phyloP scores from a whole-genome alignment of 2,113 vertebrate species.

The Caloenas nicobarica region DNA sequence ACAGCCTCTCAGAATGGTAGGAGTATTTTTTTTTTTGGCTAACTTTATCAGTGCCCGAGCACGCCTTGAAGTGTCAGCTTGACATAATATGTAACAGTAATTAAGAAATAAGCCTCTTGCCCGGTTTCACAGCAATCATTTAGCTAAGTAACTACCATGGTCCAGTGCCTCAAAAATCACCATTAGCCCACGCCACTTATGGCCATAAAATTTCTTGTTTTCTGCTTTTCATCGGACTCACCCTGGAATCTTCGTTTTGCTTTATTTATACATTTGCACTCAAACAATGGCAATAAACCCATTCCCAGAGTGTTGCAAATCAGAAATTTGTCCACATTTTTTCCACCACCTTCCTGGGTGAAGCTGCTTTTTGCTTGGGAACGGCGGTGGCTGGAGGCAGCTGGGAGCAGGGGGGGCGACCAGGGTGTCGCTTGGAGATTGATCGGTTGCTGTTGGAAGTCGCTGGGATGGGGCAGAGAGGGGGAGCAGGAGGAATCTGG shows the following conservation, averaged over 20 bases:
- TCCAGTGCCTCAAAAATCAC: slow-evolving; percentile 96
- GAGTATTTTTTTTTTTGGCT: slow-evolving; percentile 47
- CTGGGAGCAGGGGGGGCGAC: slow-evolving; percentile 37
- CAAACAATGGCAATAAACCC: slow-evolving; percentile 91
- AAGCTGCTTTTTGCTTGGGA: slow-evolving; percentile 72
- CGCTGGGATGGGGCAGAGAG: slow-evolving; percentile 32
- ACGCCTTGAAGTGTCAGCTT: slow-evolving; percentile 68
- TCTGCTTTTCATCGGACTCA: slow-evolving; percentile 93
- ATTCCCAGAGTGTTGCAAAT: slow-evolving; percentile 96
- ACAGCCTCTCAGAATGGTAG: background rate
- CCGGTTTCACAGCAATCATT: slow-evolving; percentile 88
- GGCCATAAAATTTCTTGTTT: slow-evolving; percentile 98
- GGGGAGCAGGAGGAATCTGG: slow-evolving; percentile 30
- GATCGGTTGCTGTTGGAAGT: slow-evolving; percentile 58
- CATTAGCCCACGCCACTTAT: slow-evolving; percentile 97
- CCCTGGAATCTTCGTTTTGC: slow-evolving; percentile 90
- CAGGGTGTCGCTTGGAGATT: slow-evolving; percentile 50
- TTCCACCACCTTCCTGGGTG: slow-evolving; percentile 83
- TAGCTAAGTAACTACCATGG: slow-evolving; percentile 91
- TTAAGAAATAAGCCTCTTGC: slow-evolving; percentile 91
- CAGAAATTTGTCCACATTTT: slow-evolving; percentile 94
- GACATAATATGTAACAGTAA: slow-evolving; percentile 94
- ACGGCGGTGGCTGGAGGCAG: slow-evolving; percentile 62
- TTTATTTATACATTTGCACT: slow-evolving; percentile 90
- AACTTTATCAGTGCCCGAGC: slow-evolving; percentile 83